Evolutionary conservation across 1,140 invertebrate genomes (phyloP), one percentile per base, ranked within the genome.

Genomic region (Agrypnia vestita): DNA sequence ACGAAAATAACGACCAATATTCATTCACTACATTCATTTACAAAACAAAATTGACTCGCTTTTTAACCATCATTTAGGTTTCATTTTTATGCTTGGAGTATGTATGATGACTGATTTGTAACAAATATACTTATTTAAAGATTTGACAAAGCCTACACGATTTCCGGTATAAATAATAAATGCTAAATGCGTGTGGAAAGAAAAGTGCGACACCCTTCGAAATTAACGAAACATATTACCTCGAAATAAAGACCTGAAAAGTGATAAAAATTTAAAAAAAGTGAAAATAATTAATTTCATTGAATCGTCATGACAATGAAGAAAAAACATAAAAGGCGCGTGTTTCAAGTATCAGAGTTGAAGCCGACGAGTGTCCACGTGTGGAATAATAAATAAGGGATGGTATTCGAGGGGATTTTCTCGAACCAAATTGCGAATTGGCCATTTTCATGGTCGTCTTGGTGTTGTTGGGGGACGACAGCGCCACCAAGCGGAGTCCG

Each of bases 391-490:
- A 25, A 71, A 13, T 25, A 17, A 71, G 67, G 49, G 67, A 71
- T 71, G 67, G 12, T 71, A 51, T 71, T 71, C 67, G 49, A 71
- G 67, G 51, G 67, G 46, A 51, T 71, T 71, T 71, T 71, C 67
- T 21, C 67, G 10, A 25, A 49, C 67, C 46, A 71, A 71, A 71
- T 49, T 51, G 67, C 67, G 47, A 71, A n/a, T 79, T 73, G 76
- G 69, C 75, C 78, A 78, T 83, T 83, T 83, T 83, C 79, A 83
- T 83, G 82, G 82, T 83, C 71, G 82, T 83, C 76, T 74, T 83
- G 72, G 79, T 83, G 62, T 79, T 83, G 71, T 47, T 80, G 46
- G 77, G 78, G 56, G 82, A 83, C 43, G 78, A 83, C 43, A 78
- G 82, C 79, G 82, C 82, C 82, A 71, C 71, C 72, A 77, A 80